phyloP scores from a whole-genome alignment of 2,888 invertebrate genomes.

The Xestia sexstrigata region DNA sequence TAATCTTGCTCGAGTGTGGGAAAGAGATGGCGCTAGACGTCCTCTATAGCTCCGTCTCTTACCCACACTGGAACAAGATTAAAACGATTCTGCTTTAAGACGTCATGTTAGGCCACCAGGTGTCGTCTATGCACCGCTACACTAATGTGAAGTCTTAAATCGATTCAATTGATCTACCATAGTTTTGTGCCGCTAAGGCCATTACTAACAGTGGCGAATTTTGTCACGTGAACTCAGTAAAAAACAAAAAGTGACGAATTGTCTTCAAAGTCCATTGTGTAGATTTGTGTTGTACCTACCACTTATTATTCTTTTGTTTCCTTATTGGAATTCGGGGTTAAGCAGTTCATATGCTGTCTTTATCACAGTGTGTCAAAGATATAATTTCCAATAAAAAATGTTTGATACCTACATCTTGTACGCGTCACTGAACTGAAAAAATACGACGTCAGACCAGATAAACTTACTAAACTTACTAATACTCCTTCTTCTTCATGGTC shows the following conservation, averaged over 20 bases:
- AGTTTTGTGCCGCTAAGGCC: not conserved
- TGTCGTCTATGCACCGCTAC: not conserved
- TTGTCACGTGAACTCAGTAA: not conserved
- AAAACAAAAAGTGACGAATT: not conserved
- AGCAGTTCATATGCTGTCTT: not conserved
- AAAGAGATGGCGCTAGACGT: no score
- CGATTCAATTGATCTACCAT: not conserved
- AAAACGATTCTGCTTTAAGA: no score
- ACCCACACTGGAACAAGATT: no score
- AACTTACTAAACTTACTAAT: not conserved
- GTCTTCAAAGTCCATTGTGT: constrained; percentile 4
- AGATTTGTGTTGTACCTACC: constrained; percentile 9
- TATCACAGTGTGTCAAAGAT: not conserved
- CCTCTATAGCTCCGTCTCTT: no score
- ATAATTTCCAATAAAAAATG: no score
- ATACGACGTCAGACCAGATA: not conserved
- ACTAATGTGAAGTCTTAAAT: not conserved
- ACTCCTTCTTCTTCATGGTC: not conserved
- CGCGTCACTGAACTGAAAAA: not conserved
- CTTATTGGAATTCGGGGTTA: not conserved
- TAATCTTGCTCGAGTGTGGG: no score
- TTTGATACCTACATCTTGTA: not conserved
- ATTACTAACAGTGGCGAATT: not conserved
- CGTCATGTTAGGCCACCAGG: no score
- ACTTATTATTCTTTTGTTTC: constrained; percentile 31